These are phyloP conservation scores for Eueides isabella DNA, from an alignment of 1,140 invertebrate genomes.

Conservation along the genomic window DNA sequence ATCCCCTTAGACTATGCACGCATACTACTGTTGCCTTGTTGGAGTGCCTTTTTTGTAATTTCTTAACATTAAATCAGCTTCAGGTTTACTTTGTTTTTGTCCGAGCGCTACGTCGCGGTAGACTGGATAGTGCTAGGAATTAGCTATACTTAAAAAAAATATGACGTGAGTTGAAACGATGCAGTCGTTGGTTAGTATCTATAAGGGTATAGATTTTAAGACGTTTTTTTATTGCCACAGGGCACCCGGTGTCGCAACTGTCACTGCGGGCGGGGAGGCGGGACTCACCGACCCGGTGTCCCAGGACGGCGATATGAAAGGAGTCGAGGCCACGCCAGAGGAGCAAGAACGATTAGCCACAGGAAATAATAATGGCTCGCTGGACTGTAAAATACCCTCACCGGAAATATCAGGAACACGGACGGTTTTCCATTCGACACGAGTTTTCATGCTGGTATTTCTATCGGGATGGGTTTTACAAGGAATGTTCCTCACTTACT, in stretches of 20 bases:
- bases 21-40: neutral
- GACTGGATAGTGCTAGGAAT: slow-evolving; percentile 4
- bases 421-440: slow-evolving; percentile 90
- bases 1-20: slow-evolving; percentile 24
- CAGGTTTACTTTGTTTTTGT: slow-evolving; percentile 1
- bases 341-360: slow-evolving; percentile 76
- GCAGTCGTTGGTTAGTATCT: slow-evolving; percentile 18
- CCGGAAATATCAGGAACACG: slow-evolving; percentile 47
- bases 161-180: slow-evolving; percentile 68
- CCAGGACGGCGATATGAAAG: slow-evolving; percentile 74
- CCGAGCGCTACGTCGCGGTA: slow-evolving; percentile 5
- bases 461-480: slow-evolving; percentile 94
- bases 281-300: slow-evolving; percentile 60
- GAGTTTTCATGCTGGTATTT: slow-evolving; percentile 93
- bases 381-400: slow-evolving; percentile 68
- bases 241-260: slow-evolving; percentile 60
- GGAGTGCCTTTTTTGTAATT: slow-evolving; percentile 1
- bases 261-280: slow-evolving; percentile 65
- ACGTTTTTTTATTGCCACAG: slow-evolving; percentile 63
- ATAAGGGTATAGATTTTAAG: slow-evolving; percentile 15
- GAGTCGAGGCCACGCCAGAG: slow-evolving; percentile 74
- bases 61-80: slow-evolving; percentile 7
- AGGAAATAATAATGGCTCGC: slow-evolving; percentile 77
- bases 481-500: slow-evolving; percentile 97
- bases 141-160: slow-evolving; percentile 16